Evolutionary conservation across 2,797 vertebrate genomes (phyloP).

Genomic region (Alosa sapidissima): DNA sequence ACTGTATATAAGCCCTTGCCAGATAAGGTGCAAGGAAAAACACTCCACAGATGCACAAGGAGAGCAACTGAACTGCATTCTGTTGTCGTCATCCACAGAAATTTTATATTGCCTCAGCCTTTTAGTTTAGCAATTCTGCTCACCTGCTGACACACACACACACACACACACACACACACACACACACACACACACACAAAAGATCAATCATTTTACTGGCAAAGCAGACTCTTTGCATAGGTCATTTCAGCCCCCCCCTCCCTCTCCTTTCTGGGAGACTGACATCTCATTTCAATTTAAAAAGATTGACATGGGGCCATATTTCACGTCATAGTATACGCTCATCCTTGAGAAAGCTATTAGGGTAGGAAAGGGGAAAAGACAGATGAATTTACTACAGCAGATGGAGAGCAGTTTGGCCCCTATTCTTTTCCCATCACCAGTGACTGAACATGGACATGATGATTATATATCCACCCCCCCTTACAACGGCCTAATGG

Average conservation of each 20-base stretch:
- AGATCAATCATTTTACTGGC: slow-evolving; percentile 46
- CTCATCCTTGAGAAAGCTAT: slow-evolving; percentile 61
- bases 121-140: slow-evolving; percentile 4
- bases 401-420: slow-evolving; percentile 58
- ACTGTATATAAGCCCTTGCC: neutral
- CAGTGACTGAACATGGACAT: slow-evolving; percentile 67
- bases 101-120: neutral
- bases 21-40: neutral
- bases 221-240: slow-evolving; percentile 24
- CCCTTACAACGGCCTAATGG: slow-evolving; percentile 63
- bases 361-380: slow-evolving; percentile 62
- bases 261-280: slow-evolving; percentile 47
- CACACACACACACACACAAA: neutral
- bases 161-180: neutral
- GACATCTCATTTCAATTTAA: slow-evolving; percentile 65
- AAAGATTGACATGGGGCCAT: slow-evolving; percentile 60
- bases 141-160: neutral
- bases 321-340: slow-evolving; percentile 58
- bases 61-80: neutral
- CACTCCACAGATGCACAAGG: neutral
- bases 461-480: slow-evolving; percentile 69
- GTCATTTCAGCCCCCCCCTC: slow-evolving; percentile 24
- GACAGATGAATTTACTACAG: slow-evolving; percentile 72
- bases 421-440: slow-evolving; percentile 70
- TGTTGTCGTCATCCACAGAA: neutral